A percentile compares a stretch with the other conserved stretches of the same genome.
Conservation (phyloP, 1,140 invertebrate genomes). For the Alviniconcha marisindica region DNA sequence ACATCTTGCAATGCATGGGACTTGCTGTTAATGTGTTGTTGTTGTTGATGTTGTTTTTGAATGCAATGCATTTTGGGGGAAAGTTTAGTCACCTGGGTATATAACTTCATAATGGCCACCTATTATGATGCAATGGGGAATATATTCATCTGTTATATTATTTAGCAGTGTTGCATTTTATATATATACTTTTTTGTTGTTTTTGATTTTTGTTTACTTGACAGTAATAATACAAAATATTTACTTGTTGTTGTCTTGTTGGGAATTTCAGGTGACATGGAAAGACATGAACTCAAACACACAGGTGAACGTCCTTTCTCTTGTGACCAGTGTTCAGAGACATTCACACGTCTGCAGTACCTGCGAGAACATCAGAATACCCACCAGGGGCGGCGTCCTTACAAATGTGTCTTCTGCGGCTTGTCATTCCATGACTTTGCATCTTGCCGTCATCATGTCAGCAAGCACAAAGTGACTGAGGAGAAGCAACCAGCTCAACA, state of each 20-base stretch:
- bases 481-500: not conserved
- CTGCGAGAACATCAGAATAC: constrained; percentile 79
- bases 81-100: no score
- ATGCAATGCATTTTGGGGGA: no score
- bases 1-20: no score
- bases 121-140: no score
- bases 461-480: constrained; percentile 37
- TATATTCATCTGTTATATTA: no score
- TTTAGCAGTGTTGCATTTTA: no score
- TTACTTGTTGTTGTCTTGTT: no score
- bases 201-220: constrained; percentile 24
- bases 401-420: constrained; percentile 72
- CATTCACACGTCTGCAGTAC: constrained; percentile 82
- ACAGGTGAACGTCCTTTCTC: constrained; percentile 70
- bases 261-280: constrained; percentile 96
- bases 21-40: no score
- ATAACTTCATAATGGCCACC: no score
- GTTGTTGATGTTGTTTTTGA: no score
- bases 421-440: constrained; percentile 73
- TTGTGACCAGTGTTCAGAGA: constrained; percentile 84
- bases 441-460: constrained; percentile 71
- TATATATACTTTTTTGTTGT: no score
- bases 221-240: no score
- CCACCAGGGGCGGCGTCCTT: constrained; percentile 72
- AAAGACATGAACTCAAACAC: constrained; percentile 76